Evolutionary conservation across 1,140 invertebrate genomes (phyloP).

Genomic region (Magallana gigas): DNA sequence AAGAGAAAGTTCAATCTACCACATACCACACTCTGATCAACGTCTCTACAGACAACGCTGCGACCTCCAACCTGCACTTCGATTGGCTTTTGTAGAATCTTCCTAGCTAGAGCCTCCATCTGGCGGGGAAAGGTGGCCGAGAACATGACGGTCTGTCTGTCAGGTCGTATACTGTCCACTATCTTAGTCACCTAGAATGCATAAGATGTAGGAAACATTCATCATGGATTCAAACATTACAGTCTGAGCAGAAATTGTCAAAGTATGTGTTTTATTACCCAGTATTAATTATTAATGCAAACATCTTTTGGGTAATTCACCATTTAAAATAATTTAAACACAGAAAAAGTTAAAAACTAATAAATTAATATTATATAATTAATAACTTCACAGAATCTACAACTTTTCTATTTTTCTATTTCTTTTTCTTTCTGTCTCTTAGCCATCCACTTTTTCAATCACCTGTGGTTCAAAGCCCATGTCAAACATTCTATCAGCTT

Average conservation of each 20-base stretch:
- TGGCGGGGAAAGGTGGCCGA: slow-evolving; percentile 99
- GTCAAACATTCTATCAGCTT: slow-evolving; percentile 88
- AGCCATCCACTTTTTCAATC: neutral
- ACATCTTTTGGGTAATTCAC: too few relatives aligned
- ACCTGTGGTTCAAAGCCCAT: slow-evolving; percentile 23
- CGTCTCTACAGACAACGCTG: slow-evolving; percentile 98
- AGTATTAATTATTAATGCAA: too few relatives aligned
- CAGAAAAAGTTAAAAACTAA: too few relatives aligned
- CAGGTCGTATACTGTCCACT: slow-evolving; percentile 97
- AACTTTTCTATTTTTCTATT: neutral
- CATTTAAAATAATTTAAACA: too few relatives aligned
- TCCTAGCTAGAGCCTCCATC: slow-evolving; percentile 98
- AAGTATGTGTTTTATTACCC: too few relatives aligned
- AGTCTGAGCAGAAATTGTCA: too few relatives aligned
- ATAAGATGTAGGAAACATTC: neutral
- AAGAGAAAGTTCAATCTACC: too few relatives aligned
- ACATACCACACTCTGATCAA: slow-evolving; percentile 94
- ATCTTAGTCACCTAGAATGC: slow-evolving; percentile 92
- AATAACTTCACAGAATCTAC: too few relatives aligned
- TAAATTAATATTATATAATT: too few relatives aligned
- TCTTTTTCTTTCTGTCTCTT: neutral
- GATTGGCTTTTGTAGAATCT: slow-evolving; percentile 96
- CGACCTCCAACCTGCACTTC: slow-evolving; percentile 96
- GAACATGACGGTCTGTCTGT: slow-evolving; percentile 98
- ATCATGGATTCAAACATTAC: too few relatives aligned